phyloP scores from a whole-genome alignment of 2,113 vertebrate genomes.

The Pseudolaguvia tuberculata region DNA sequence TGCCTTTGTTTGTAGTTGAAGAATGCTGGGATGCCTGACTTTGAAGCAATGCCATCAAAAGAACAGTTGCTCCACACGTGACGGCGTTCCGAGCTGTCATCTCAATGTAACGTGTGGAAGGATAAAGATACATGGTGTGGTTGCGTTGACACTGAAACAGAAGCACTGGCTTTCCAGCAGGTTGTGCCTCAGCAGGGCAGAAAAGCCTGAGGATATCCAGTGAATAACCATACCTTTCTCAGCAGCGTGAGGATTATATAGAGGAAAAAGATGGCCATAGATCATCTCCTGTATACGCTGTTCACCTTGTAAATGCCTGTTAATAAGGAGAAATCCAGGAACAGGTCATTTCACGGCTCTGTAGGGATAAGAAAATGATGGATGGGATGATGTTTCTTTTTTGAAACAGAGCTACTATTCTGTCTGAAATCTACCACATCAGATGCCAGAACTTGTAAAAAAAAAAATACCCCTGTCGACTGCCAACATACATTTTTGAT shows the following conservation, averaged over 20 bases:
- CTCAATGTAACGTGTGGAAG: conserved; percentile 5
- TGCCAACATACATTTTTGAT: background rate
- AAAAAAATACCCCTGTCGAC: background rate
- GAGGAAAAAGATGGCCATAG: conserved; percentile 19
- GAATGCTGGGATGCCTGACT: conserved; percentile 12
- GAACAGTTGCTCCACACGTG: conserved; percentile 12
- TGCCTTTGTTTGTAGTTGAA: conserved; percentile 1
- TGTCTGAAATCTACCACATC: conserved; percentile 20
- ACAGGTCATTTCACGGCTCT: conserved; percentile 16
- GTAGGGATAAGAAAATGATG: conserved; percentile 25
- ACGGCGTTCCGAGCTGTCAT: background rate
- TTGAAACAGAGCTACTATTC: conserved; percentile 8
- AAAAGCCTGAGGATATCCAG: conserved; percentile 24
- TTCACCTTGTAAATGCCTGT: conserved; percentile 37
- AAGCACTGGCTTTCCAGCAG: conserved; percentile 5
- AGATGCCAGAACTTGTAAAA: background rate
- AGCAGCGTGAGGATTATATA: conserved; percentile 1
- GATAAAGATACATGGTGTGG: conserved; percentile 5
- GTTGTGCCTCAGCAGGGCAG: conserved; percentile 20
- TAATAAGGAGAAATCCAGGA: conserved; percentile 36
- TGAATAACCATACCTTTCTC: background rate
- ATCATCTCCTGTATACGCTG: conserved; percentile 24
- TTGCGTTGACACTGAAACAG: conserved; percentile 13
- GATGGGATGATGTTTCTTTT: background rate
- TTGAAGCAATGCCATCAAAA: conserved; percentile 16